A percentile compares a stretch with the other conserved stretches of the same genome.
These are phyloP conservation scores for Tenualosa ilisha DNA, from an alignment of 2,797 vertebrate genomes.

Conservation along the genomic window DNA sequence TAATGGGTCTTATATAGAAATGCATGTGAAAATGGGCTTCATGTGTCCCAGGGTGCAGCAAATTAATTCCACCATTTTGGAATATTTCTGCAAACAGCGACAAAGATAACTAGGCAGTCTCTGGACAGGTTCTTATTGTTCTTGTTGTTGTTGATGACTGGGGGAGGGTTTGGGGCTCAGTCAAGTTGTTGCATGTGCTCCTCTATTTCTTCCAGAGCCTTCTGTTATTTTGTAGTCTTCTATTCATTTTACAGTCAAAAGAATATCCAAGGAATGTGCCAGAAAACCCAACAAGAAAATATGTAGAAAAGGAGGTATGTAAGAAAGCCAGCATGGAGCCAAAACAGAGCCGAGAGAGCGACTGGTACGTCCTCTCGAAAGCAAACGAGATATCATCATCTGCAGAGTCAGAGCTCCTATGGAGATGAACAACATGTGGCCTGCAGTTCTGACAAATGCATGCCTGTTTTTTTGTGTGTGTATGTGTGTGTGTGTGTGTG, in stretches of 20 bases:
- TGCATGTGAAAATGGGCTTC: constrained; percentile 84
- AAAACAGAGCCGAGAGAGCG: constrained; percentile 72
- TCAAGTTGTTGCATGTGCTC: constrained; percentile 90
- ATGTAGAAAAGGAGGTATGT: constrained; percentile 99
- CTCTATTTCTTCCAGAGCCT: constrained; percentile 87
- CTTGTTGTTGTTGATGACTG: constrained; percentile 71
- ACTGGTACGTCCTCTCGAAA: constrained; percentile 72
- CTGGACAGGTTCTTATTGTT: constrained; percentile 73
- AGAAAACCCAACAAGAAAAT: constrained; percentile 99
- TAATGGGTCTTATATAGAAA: constrained; percentile 85
- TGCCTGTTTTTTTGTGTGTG: constrained; percentile 51
- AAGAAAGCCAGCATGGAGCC: constrained; percentile 79
- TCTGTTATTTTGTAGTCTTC: constrained; percentile 99
- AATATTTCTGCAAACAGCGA: constrained; percentile 74
- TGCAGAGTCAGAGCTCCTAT: constrained; percentile 71
- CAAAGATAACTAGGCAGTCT: constrained; percentile 66
- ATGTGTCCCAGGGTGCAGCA: constrained; percentile 79
- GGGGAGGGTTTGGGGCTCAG: constrained; percentile 66
- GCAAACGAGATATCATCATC: constrained; percentile 68
- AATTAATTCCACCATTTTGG: constrained; percentile 77
- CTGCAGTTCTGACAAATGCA: constrained; percentile 62
- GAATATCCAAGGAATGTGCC: constrained; percentile 99
- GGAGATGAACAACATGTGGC: constrained; percentile 52
- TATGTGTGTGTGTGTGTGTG: neutral
- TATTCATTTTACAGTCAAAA: constrained; percentile 99